Conservation (phyloP, 2,797 vertebrate species). For the Antrozous pallidus region DNA sequence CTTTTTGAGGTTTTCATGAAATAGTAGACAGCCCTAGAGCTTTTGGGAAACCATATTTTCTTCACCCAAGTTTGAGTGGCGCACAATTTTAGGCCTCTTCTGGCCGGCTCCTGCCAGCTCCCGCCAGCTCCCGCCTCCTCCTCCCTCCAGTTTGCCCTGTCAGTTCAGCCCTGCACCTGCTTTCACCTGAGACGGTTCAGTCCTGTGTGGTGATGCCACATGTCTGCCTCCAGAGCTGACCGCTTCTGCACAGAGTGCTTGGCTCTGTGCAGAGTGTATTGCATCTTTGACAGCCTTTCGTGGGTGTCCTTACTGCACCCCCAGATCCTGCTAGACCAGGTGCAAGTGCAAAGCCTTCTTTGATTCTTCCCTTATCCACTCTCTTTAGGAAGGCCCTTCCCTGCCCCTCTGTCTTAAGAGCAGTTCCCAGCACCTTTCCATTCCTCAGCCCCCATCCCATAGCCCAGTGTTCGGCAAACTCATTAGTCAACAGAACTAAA, state of each 20-base stretch:
- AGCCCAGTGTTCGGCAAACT: too few species aligned
- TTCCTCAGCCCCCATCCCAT: not conserved
- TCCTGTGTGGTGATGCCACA: not conserved
- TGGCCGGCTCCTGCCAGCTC: too few species aligned
- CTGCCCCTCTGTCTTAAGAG: not conserved
- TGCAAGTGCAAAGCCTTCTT: not conserved
- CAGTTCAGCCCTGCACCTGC: not conserved
- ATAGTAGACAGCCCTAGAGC: not conserved
- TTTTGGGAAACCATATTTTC: not conserved
- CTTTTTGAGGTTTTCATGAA: not conserved
- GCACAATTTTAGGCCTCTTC: not conserved
- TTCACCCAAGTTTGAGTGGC: not conserved
- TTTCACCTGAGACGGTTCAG: not conserved
- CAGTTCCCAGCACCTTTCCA: not conserved
- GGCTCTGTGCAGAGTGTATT: rapidly evolving
- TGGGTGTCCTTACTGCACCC: not conserved
- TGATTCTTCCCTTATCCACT: not conserved
- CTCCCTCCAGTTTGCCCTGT: not conserved
- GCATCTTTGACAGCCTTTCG: rapidly evolving
- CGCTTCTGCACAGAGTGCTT: not conserved
- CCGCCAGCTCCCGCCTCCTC: not conserved
- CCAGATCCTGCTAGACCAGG: not conserved
- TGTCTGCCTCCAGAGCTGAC: not conserved
- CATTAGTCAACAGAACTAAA: too few species aligned
- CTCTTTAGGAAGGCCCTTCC: not conserved